A percentile compares a stretch with the other conserved stretches of the same genome.
phyloP scores from a whole-genome alignment of 1,140 invertebrate species.

The Lepeophtheirus salmonis region DNA sequence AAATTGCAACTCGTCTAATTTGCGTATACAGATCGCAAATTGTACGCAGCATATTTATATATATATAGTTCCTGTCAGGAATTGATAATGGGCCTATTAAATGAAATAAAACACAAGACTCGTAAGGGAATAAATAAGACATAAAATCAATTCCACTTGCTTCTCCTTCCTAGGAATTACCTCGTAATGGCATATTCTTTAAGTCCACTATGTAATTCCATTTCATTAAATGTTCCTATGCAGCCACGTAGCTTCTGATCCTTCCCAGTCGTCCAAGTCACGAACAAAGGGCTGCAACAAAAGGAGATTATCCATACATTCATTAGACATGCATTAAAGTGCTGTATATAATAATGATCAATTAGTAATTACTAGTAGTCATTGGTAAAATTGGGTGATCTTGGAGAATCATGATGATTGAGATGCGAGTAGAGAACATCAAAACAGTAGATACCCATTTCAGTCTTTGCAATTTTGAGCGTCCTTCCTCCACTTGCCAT shows the following conservation, averaged over 20 bases:
- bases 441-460: constrained; percentile 97
- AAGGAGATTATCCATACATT: too few species aligned
- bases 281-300: constrained; percentile 80
- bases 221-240: constrained; percentile 84
- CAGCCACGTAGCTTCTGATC: constrained; percentile 77
- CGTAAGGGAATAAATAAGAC: too few species aligned
- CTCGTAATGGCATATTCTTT: constrained; percentile 87
- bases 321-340: too few species aligned
- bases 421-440: constrained; percentile 86
- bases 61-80: too few species aligned
- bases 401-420: constrained; percentile 72
- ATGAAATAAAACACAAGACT: too few species aligned
- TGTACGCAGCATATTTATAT: background rate
- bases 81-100: too few species aligned
- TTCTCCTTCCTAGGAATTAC: constrained; percentile 27
- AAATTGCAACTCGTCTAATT: too few species aligned
- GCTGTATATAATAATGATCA: too few species aligned
- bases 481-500: too few species aligned
- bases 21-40: too few species aligned
- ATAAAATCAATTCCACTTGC: background rate
- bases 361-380: constrained; percentile 68
- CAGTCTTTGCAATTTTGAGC: constrained; percentile 69
- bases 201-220: constrained; percentile 76
- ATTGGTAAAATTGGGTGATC: constrained; percentile 72
- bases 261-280: constrained; percentile 92